Conservation (phyloP, 2,888 invertebrate species). For the Octodonta nipae region DNA sequence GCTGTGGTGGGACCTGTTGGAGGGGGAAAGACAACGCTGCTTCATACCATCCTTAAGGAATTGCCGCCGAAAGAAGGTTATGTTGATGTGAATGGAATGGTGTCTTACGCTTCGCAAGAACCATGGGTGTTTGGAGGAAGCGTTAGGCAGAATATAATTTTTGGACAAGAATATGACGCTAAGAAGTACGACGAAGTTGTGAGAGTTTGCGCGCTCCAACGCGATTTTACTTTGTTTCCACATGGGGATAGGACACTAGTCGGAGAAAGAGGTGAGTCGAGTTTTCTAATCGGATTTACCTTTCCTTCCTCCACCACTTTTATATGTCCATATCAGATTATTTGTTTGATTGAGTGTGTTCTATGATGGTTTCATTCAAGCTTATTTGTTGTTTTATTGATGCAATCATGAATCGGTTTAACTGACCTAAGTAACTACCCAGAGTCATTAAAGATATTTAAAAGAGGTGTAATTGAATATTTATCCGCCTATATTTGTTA, state of each 20-base stretch:
- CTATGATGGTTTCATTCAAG: too few relatives aligned
- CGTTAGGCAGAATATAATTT: constrained; percentile 82
- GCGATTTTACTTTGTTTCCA: constrained; percentile 59
- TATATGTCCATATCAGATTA: too few relatives aligned
- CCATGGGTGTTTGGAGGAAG: constrained; percentile 73
- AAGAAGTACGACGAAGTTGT: constrained; percentile 52
- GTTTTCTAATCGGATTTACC: too few relatives aligned
- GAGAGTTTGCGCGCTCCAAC: constrained; percentile 53
- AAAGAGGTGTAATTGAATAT: too few relatives aligned
- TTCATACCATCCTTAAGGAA: constrained; percentile 52
- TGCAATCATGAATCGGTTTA: too few relatives aligned
- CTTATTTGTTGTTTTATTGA: too few relatives aligned
- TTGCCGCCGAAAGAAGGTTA: constrained; percentile 50
- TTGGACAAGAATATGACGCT: constrained; percentile 61
- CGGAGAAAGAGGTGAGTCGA: constrained; percentile 49
- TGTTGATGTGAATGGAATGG: constrained; percentile 52
- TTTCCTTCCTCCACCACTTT: too few relatives aligned
- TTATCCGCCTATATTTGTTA: too few relatives aligned
- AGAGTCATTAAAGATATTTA: too few relatives aligned
- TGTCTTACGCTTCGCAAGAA: constrained; percentile 70
- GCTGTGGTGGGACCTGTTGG: constrained; percentile 49
- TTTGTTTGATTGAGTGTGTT: too few relatives aligned
- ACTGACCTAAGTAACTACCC: too few relatives aligned
- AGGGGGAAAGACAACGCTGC: constrained; percentile 44
- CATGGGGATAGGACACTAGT: constrained; percentile 68